These are phyloP conservation scores for Uropsilus gracilis DNA, from an alignment of 2,113 vertebrate genomes.

Conservation along the genomic window DNA sequence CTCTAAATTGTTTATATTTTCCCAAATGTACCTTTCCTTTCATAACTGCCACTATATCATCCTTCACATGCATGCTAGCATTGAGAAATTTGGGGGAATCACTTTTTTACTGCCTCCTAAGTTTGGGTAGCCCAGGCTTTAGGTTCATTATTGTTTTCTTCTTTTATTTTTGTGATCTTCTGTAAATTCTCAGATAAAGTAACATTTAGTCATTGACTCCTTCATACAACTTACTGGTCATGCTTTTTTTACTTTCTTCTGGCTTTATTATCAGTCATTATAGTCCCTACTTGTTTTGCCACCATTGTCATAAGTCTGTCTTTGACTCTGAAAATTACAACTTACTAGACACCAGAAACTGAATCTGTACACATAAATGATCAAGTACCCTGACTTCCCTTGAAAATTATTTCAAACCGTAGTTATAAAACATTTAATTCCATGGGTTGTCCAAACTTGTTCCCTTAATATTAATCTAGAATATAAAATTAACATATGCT, in stretches of 20 bases:
- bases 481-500: neutral
- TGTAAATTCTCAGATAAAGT: neutral
- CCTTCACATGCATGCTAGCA: neutral
- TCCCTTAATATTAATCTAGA: neutral
- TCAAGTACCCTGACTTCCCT: neutral
- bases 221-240: neutral
- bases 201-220: neutral
- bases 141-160: neutral
- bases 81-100: neutral
- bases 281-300: neutral
- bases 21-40: neutral
- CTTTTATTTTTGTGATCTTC: neutral
- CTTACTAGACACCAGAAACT: neutral
- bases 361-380: neutral
- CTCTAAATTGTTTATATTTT: neutral
- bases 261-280: neutral
- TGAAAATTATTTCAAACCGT: neutral
- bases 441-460: neutral
- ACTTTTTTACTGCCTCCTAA: neutral
- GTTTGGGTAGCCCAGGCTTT: neutral
- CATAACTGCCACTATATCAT: neutral
- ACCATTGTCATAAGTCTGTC: neutral
- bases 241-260: neutral
- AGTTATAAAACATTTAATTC: neutral
- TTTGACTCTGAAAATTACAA: neutral